These are phyloP conservation scores for Rafetus swinhoei DNA, from an alignment of 2,113 vertebrate species.

Conservation along the genomic window DNA sequence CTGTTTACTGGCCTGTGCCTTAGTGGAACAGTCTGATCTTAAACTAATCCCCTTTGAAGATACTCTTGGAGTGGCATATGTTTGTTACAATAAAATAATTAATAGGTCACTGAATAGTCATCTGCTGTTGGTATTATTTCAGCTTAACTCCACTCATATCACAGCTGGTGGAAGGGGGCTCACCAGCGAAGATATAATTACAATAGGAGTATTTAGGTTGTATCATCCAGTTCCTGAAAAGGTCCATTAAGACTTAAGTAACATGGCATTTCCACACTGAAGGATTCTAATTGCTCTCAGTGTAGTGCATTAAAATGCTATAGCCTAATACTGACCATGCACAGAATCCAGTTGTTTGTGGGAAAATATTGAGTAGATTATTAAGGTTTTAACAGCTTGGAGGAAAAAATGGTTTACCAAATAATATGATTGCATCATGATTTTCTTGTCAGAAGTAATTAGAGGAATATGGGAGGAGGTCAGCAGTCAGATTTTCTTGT, in stretches of 20 bases:
- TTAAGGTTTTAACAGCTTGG: conserved; percentile 17
- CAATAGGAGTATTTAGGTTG: background rate
- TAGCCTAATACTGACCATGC: background rate
- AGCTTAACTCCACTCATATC: background rate
- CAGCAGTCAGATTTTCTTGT: conserved; percentile 46
- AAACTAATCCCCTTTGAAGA: background rate
- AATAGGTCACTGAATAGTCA: background rate
- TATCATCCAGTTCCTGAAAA: background rate
- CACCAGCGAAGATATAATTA: background rate
- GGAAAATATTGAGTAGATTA: conserved; percentile 13
- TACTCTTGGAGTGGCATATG: background rate
- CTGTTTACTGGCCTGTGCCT: background rate
- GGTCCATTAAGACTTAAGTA: background rate
- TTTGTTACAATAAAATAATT: background rate
- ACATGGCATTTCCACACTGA: background rate
- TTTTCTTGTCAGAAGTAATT: conserved; percentile 59
- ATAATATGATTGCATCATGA: conserved; percentile 7
- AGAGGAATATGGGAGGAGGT: background rate
- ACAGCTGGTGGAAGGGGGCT: too few relatives aligned
- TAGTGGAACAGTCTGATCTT: background rate
- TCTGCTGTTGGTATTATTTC: background rate
- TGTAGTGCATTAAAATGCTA: background rate
- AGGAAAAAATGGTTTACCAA: conserved; percentile 17
- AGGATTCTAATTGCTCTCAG: background rate
- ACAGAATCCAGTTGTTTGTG: conserved; percentile 11